phyloP scores from a whole-genome alignment of 1,140 invertebrate genomes.

The Lineus longissimus region DNA sequence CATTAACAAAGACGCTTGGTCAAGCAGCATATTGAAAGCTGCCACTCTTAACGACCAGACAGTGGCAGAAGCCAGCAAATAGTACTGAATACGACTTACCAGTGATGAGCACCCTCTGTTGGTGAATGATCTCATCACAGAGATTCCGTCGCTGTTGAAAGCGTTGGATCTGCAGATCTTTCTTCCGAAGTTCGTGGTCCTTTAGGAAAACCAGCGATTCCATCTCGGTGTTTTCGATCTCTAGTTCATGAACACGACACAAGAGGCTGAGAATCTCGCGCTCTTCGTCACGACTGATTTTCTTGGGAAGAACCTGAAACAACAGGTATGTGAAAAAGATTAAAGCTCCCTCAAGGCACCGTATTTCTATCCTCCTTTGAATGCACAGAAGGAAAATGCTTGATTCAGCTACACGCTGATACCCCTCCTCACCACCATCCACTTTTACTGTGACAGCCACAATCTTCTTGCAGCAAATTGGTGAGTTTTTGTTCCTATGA shows the following conservation, averaged over 20 bases:
- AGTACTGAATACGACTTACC: conserved; percentile 56
- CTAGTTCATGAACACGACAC: conserved; percentile 81
- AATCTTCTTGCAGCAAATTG: no score
- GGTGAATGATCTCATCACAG: conserved; percentile 85
- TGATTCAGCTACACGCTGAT: no score
- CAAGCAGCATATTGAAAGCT: no score
- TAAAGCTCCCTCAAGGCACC: neutral
- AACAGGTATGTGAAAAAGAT: conserved; percentile 9
- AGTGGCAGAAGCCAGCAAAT: neutral
- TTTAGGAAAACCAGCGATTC: conserved; percentile 79
- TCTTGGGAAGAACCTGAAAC: conserved; percentile 72
- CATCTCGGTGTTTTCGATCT: conserved; percentile 86
- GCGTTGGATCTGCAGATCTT: conserved; percentile 77
- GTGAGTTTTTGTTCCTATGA: no score
- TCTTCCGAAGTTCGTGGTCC: conserved; percentile 76
- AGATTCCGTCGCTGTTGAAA: conserved; percentile 78
- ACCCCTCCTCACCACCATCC: no score
- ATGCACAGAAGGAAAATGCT: no score
- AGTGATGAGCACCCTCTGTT: conserved; percentile 81
- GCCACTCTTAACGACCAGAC: no score
- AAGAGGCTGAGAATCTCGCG: conserved; percentile 77
- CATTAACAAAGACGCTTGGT: no score
- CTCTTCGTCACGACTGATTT: conserved; percentile 80
- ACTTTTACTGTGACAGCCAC: no score
- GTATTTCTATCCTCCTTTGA: no score